These are phyloP conservation scores for Bombus impatiens DNA, from an alignment of 1,140 invertebrate species.

Conservation along the genomic window DNA sequence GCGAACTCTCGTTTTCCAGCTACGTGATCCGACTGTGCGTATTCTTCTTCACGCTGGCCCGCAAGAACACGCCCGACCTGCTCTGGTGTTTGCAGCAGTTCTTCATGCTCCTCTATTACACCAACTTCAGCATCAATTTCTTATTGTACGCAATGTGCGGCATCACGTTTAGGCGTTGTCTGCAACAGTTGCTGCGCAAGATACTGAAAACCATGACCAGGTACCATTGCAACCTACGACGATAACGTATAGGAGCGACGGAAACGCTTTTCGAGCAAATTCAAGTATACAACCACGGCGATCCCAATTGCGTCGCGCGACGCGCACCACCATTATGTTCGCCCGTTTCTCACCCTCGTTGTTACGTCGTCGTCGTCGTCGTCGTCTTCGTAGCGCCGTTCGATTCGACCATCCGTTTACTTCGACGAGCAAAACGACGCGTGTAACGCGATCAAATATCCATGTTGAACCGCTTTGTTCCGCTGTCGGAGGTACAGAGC, in stretches of 20 bases:
- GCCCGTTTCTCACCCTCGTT: neutral
- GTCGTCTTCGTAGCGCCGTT: too few species aligned
- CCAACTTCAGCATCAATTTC: slow-evolving; percentile 85
- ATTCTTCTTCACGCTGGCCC: slow-evolving; percentile 82
- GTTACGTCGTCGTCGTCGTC: too few species aligned
- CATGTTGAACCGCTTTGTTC: neutral
- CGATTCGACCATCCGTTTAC: neutral
- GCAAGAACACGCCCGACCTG: slow-evolving; percentile 75
- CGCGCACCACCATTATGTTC: neutral
- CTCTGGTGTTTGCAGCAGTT: slow-evolving; percentile 84
- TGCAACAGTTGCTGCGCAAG: slow-evolving; percentile 82
- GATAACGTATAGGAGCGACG: slow-evolving; percentile 71
- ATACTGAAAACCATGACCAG: slow-evolving; percentile 78
- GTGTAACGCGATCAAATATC: neutral
- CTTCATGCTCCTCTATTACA: slow-evolving; percentile 85
- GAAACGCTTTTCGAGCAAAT: neutral
- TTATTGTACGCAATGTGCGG: slow-evolving; percentile 84
- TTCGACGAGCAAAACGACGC: neutral
- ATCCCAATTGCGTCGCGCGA: too few species aligned
- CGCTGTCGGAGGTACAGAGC: neutral
- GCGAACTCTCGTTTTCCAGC: slow-evolving; percentile 72
- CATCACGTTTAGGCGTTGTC: slow-evolving; percentile 83
- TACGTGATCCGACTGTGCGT: slow-evolving; percentile 84
- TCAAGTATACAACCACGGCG: neutral
- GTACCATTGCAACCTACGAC: slow-evolving; percentile 77